Evolutionary conservation across 2,113 vertebrate genomes (phyloP).

Genomic region (Ophiodon elongatus): DNA sequence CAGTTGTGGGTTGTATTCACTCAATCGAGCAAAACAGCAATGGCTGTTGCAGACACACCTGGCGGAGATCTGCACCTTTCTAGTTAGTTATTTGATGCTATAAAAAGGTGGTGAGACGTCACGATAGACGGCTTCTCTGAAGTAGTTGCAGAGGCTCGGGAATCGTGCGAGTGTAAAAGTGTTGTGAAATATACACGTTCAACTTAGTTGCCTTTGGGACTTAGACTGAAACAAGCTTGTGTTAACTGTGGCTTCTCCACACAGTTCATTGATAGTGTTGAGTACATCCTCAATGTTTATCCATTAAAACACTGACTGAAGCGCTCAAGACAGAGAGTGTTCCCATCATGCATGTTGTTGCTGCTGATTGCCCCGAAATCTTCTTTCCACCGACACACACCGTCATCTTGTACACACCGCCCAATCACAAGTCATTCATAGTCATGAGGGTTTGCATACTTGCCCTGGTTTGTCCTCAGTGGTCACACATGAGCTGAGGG

Average conservation of each 20-base stretch:
- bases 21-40: no score
- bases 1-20: no score
- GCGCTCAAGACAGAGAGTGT: background rate
- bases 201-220: background rate
- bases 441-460: constrained; percentile 23
- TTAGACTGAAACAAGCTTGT: background rate
- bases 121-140: no score
- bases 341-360: constrained; percentile 39
- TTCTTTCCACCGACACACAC: constrained; percentile 19
- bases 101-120: no score
- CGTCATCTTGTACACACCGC: background rate
- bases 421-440: background rate
- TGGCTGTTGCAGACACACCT: no score
- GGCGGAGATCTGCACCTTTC: no score
- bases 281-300: background rate
- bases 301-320: background rate
- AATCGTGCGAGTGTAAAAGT: no score
- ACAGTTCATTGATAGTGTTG: background rate
- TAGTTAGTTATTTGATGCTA: no score
- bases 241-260: background rate
- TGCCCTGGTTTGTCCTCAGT: constrained; percentile 31
- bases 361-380: constrained; percentile 20
- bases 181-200: background rate
- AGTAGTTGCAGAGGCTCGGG: no score
- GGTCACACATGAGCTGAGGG: constrained; percentile 43